Percentiles rank a stretch among this genome's conserved stretches.
Evolutionary conservation across 2,113 vertebrate genomes (phyloP).

Genomic region (Dipodomys merriami): DNA sequence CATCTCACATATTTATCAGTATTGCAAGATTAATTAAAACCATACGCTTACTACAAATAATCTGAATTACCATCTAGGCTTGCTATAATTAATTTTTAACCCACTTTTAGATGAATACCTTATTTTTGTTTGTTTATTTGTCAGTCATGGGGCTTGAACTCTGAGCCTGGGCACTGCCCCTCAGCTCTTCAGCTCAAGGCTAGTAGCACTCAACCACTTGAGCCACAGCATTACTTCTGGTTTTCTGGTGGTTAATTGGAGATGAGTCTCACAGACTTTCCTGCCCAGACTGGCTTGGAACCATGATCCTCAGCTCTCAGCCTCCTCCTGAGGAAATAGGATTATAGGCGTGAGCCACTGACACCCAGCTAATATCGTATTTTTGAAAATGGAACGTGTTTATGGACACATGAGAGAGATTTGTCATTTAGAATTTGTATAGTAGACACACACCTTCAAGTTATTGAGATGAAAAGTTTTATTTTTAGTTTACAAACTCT

Average conservation of each 20-base stretch:
- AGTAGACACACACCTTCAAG: not conserved
- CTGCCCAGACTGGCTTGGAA: no score
- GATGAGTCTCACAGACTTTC: no score
- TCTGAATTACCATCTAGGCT: not conserved
- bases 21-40: constrained; percentile 16
- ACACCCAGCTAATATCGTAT: no score
- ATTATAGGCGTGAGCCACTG: no score
- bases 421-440: not conserved
- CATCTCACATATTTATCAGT: not conserved
- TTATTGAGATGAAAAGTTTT: not conserved
- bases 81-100: not conserved
- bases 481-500: not conserved
- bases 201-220: no score
- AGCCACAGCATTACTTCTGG: no score
- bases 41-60: not conserved
- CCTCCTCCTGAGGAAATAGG: no score
- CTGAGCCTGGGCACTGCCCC: no score
- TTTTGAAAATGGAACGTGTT: not conserved
- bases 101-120: not conserved
- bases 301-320: no score
- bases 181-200: no score
- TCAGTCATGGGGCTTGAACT: no score
- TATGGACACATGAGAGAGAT: not conserved
- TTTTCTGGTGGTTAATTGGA: no score
- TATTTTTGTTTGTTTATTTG: not conserved